phyloP scores from a whole-genome alignment of 1,140 invertebrate species.

The Eciton burchellii region DNA sequence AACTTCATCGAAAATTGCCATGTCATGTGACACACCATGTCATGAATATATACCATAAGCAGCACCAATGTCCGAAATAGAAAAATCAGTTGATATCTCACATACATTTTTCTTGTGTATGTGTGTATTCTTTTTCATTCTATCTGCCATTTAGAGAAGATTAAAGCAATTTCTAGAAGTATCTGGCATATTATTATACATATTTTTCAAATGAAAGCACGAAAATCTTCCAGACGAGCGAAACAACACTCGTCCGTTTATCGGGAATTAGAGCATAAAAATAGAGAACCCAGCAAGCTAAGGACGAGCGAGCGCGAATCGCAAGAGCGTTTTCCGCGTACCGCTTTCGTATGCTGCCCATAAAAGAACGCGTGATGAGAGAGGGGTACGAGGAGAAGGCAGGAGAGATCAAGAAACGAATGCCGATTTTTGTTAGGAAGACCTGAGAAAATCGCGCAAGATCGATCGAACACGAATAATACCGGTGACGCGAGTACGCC shows the following conservation, averaged over 20 bases:
- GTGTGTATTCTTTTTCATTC: too few relatives aligned
- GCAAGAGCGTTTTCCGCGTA: constrained; percentile 37
- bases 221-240: not conserved
- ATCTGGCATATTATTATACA: not conserved
- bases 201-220: not conserved
- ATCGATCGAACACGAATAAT: not conserved
- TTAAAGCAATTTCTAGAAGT: too few relatives aligned
- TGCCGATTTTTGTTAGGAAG: not conserved
- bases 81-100: constrained; percentile 18
- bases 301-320: constrained; percentile 49
- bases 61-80: not conserved
- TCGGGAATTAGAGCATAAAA: constrained; percentile 71
- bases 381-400: too few relatives aligned
- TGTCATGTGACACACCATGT: not conserved
- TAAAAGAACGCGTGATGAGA: constrained; percentile 20
- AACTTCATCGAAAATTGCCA: not conserved
- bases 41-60: not conserved
- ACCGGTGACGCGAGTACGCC: not conserved
- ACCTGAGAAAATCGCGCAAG: not conserved
- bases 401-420: too few relatives aligned
- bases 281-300: constrained; percentile 63
- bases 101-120: not conserved
- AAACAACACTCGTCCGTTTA: constrained; percentile 1
- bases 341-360: constrained; percentile 45
- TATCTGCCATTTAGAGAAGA: constrained; percentile 5